Conservation (phyloP, 2,113 vertebrate genomes). For the Nanorana parkeri region DNA sequence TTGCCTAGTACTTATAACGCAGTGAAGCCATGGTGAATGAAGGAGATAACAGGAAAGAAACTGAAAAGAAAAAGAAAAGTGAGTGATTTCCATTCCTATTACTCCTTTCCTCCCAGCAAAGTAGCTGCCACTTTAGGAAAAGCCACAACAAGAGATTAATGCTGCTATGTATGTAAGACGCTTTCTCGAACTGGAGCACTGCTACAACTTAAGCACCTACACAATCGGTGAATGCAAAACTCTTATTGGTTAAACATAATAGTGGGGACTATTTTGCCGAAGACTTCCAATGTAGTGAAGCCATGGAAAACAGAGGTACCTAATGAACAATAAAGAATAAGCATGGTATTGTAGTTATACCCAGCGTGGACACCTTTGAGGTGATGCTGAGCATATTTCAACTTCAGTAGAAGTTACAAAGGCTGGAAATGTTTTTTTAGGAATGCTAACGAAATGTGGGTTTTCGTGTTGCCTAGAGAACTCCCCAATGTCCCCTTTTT, state of each 20-base stretch:
- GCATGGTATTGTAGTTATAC: constrained; percentile 10
- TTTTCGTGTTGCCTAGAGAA: constrained; percentile 19
- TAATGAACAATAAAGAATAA: constrained; percentile 25
- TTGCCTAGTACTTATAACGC: constrained; percentile 11
- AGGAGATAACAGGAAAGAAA: constrained; percentile 39
- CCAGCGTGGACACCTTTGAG: not conserved
- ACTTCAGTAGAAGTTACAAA: constrained; percentile 2
- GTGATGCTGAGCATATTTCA: constrained; percentile 9
- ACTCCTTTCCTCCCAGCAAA: constrained; percentile 74
- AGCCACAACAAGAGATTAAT: constrained; percentile 62
- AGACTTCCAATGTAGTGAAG: constrained; percentile 18
- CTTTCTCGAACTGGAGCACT: constrained; percentile 67
- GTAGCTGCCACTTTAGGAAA: constrained; percentile 63
- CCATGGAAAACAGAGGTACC: constrained; percentile 7
- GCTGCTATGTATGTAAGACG: constrained; percentile 70
- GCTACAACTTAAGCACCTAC: constrained; percentile 57
- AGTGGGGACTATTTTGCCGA: constrained; percentile 1
- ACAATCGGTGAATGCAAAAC: constrained; percentile 32
- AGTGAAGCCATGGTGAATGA: constrained; percentile 5
- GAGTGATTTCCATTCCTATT: constrained; percentile 8
- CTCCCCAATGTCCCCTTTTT: constrained; percentile 49
- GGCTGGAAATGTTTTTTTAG: not conserved
- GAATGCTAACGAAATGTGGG: constrained; percentile 18
- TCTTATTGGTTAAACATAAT: constrained; percentile 7
- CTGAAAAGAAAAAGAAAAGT: too few relatives aligned